Base-by-base conservation (phyloP, 2,797 vertebrate species). In the Mallotus villosus region DNA sequence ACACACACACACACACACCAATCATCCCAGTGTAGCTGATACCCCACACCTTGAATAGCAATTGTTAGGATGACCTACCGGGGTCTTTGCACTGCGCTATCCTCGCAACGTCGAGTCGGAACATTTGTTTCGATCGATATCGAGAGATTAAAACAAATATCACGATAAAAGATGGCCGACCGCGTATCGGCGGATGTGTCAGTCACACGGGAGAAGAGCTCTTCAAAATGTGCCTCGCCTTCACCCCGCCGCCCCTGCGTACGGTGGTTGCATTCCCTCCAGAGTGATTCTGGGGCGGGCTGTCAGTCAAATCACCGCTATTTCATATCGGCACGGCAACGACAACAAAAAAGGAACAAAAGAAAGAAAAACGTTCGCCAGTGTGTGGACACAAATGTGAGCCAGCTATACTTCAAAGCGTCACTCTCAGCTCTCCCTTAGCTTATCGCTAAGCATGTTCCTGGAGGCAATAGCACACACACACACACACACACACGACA, bases 101-200 rank as follows among this genome's bases (percentile, higher is more conserved):
- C 57, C 63, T 65, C 57, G 58, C 69, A 63, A 70, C 25, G 59
- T n/a, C 1, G 11, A 76, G 70, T 29, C 60, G 57, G 63, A 72
- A 63, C 74, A 74, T 76, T 83, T 67, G 57, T 67, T 80, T 76
- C 63, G 81, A 77, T 81, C 71, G 53, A 46, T 63, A 70, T 78
- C 74, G 72, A 60, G 67, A 58, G 73, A 70, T 76, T 72, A 19
- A 5, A 8, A 11, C 9, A 78, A 78, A 81, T 65, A 25, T 65
- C 73, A 62, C 67, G 57, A 66, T 76, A 65, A 75, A 81, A 80
- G 82, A 77, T 63, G 34, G 57, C 61, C 22, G 69, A 57, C 75
- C 53, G 55, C 0, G 1, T 73, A 68, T 72, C 75, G 55, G 53
- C 72, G 25, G 27, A 62, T 2, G 63, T 71, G 75, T 63, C 79